phyloP scores from a whole-genome alignment of 1,140 invertebrate species.

The Cataglyphis hispanica region DNA sequence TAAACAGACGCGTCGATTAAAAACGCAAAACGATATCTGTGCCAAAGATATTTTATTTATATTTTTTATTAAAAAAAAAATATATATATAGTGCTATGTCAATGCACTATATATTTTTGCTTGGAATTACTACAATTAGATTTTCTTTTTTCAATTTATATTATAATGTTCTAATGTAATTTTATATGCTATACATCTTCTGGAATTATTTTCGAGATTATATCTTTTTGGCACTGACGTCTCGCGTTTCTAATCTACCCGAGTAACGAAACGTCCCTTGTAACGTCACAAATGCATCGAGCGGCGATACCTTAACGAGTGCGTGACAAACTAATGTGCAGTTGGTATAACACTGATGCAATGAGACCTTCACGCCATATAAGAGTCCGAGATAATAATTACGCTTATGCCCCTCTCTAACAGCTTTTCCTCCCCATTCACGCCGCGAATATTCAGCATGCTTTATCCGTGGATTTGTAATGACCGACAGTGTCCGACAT shows the following conservation, averaged over 20 bases:
- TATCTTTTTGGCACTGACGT: neutral
- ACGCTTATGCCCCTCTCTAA: conserved; percentile 38
- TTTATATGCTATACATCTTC: neutral
- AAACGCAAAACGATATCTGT: neutral
- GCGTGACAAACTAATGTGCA: conserved; percentile 58
- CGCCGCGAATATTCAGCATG: conserved; percentile 17
- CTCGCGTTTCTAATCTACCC: neutral
- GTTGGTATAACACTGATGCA: conserved; percentile 55
- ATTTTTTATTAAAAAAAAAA: neutral
- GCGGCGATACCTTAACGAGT: conserved; percentile 38
- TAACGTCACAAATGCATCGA: conserved; percentile 33
- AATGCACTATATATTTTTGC: too few relatives aligned
- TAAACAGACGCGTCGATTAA: neutral
- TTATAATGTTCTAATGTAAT: neutral
- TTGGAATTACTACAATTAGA: too few relatives aligned
- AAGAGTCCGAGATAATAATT: conserved; percentile 36
- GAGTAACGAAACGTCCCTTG: conserved; percentile 6
- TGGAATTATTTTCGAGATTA: neutral
- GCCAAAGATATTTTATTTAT: neutral
- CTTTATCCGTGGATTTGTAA: conserved; percentile 25
- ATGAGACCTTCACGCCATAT: conserved; percentile 38
- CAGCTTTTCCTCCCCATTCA: conserved; percentile 40
- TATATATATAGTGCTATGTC: too few relatives aligned
- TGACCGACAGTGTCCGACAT: neutral
- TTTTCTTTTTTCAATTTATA: neutral